These are phyloP conservation scores for Pseudanteris insignis DNA, from an alignment of 2,888 invertebrate species.

Conservation along the genomic window DNA sequence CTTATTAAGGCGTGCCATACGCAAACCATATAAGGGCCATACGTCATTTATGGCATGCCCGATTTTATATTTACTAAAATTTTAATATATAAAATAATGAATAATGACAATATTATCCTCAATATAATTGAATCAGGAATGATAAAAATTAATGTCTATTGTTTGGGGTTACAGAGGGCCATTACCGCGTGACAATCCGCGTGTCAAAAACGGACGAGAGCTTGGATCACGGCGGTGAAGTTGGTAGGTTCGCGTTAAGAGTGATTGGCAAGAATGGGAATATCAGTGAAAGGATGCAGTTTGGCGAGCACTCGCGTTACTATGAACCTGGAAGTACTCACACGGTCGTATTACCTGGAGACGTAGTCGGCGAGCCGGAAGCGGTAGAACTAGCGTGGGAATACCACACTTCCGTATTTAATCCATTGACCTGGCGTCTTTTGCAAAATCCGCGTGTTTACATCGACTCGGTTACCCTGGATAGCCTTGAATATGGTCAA, in stretches of 20 bases:
- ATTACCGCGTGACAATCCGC: conserved; percentile 79
- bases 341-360: conserved; percentile 74
- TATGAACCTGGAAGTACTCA: conserved; percentile 80
- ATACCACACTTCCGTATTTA: conserved; percentile 80
- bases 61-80: no score
- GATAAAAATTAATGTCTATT: no score
- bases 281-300: conserved; percentile 71
- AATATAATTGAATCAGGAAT: background rate
- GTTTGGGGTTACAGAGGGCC: conserved; percentile 77
- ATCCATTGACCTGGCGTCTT: conserved; percentile 85
- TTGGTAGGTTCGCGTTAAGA: conserved; percentile 76
- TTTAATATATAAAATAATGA: no score
- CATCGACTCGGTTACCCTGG: conserved; percentile 76
- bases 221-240: conserved; percentile 78
- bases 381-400: conserved; percentile 81
- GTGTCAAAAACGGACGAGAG: conserved; percentile 80
- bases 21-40: no score
- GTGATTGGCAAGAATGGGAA: conserved; percentile 73
- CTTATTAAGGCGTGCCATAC: no score
- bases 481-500: conserved; percentile 76
- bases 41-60: no score
- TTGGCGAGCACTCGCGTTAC: conserved; percentile 70
- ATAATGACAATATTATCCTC: no score
- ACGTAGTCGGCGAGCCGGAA: conserved; percentile 74
- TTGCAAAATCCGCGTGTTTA: conserved; percentile 79